Percentiles rank a stretch among this genome's conserved stretches.
Evolutionary conservation across 2,113 vertebrate genomes (phyloP).

Genomic region (Heptranchias perlo): DNA sequence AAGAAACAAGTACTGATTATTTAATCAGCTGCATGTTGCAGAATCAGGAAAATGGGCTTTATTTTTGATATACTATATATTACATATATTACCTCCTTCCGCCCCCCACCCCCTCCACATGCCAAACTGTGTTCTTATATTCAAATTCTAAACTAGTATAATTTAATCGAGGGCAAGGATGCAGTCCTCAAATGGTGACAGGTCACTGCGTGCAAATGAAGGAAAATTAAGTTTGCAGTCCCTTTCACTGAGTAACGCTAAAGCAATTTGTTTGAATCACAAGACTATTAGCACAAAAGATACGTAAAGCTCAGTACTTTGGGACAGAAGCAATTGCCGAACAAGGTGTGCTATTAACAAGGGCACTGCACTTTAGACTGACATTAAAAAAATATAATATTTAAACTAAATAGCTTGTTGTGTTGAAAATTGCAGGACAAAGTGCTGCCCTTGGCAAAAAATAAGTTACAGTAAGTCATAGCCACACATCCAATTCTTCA

Average conservation of each 20-base stretch:
- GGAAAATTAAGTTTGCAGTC: neutral
- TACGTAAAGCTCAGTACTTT: neutral
- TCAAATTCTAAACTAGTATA: neutral
- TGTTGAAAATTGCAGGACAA: neutral
- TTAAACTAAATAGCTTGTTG: neutral
- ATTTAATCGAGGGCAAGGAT: neutral
- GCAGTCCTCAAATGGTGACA: neutral
- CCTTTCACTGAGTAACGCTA: neutral
- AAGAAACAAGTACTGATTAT: neutral
- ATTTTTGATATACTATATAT: too few relatives aligned
- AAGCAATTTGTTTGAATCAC: neutral
- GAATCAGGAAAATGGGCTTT: neutral
- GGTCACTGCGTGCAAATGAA: neutral
- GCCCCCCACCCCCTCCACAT: neutral
- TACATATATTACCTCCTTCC: neutral
- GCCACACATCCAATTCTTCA: constrained; percentile 18
- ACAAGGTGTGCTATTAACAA: neutral
- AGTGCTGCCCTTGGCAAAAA: neutral
- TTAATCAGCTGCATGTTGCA: neutral
- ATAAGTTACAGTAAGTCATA: neutral
- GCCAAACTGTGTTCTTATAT: neutral
- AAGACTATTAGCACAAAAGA: neutral
- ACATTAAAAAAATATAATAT: neutral
- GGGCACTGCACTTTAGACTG: neutral
- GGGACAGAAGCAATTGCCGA: neutral